Base-by-base conservation (phyloP, 2,888 invertebrate species). In the Drosophila vallismaia region DNA sequence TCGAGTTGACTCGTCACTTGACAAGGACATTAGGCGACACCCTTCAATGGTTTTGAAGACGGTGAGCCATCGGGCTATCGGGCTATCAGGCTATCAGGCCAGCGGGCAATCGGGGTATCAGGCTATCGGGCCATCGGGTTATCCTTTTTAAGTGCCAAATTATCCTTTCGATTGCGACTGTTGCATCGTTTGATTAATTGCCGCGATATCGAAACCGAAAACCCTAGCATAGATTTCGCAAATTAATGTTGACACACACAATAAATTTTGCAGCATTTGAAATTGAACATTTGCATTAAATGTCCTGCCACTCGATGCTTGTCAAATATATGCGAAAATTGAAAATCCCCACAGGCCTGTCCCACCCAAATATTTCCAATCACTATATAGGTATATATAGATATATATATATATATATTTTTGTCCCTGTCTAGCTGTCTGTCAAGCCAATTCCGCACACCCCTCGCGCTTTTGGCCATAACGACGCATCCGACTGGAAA, bases 71-170 rank as follows among this genome's bases (percentile, higher is more conserved):
- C 14, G 26, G 33, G 4, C 40, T 12, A 7, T 19, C 29, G 0
- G 19, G 19, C 19, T 19, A 19, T 19, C 19, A 19, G 19, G 2
- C 1, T 2, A 19, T 19, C 19, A 19, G 19, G 19, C 19, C 19
- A 19, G 19, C 19, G 19, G 19, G 19, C 19, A 19, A 19, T 19
- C 19, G 19, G 19, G 14, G 14, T 14, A 14, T 14, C 14, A 14
- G 14, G 19, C 19, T 19, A 19, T 19, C 29, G 8, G 8, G 29
- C 36, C 36, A n/a, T n/a, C 10, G 10, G 36, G 69, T 86, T 67
- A 86, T 82, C 87, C 83, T 82, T 85, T 85, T 79, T 79, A 86
- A 72, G 70, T 84, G 79, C 71, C 81, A 84, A 86, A 83, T 86
- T 84, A 83, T 77, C 83, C 71, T 69, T 83, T 67, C 69, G 74